A percentile compares a stretch with the other conserved stretches of the same genome.
Evolutionary conservation across 2,888 invertebrate genomes (phyloP).

Genomic region (Scaptomyza polygonia): DNA sequence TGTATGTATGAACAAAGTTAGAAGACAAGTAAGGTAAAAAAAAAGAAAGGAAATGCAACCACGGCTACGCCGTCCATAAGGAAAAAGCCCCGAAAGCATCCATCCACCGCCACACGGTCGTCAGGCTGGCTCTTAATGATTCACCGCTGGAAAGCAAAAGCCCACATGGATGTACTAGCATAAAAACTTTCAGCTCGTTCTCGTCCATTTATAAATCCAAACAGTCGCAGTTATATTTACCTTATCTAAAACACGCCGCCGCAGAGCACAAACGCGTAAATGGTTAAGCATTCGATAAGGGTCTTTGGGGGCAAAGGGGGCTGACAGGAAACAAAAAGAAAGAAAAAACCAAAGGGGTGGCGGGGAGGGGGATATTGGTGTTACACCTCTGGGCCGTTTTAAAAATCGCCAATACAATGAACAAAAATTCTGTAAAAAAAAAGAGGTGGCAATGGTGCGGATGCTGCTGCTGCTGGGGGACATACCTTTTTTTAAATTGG

Average conservation of each 20-base stretch:
- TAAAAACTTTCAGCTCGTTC: slow-evolving; percentile 59
- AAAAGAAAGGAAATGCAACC: background rate
- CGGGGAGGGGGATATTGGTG: background rate
- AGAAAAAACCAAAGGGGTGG: background rate
- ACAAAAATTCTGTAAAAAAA: slow-evolving; percentile 12
- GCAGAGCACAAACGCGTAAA: slow-evolving; percentile 3
- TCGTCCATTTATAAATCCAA: slow-evolving; percentile 68
- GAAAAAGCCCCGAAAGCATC: slow-evolving; percentile 12
- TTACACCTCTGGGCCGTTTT: slow-evolving; percentile 39
- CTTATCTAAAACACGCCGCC: slow-evolving; percentile 73
- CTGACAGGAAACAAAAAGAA: background rate
- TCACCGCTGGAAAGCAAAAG: slow-evolving; percentile 14
- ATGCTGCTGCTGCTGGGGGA: slow-evolving; percentile 3
- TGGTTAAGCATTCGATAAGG: background rate
- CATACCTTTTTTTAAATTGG: slow-evolving; percentile 32
- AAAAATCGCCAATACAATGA: slow-evolving; percentile 43
- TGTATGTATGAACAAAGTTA: background rate
- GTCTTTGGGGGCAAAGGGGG: slow-evolving; percentile 1
- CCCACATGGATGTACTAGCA: slow-evolving; percentile 31
- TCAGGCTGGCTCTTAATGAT: slow-evolving; percentile 14
- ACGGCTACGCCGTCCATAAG: slow-evolving; percentile 11
- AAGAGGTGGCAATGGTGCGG: background rate
- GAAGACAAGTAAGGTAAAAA: background rate
- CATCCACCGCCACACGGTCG: slow-evolving; percentile 5
- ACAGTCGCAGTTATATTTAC: slow-evolving; percentile 76